A percentile compares a stretch with the other conserved stretches of the same genome.
Conservation (phyloP, 1,140 invertebrate genomes). For the Prorops nasuta region DNA sequence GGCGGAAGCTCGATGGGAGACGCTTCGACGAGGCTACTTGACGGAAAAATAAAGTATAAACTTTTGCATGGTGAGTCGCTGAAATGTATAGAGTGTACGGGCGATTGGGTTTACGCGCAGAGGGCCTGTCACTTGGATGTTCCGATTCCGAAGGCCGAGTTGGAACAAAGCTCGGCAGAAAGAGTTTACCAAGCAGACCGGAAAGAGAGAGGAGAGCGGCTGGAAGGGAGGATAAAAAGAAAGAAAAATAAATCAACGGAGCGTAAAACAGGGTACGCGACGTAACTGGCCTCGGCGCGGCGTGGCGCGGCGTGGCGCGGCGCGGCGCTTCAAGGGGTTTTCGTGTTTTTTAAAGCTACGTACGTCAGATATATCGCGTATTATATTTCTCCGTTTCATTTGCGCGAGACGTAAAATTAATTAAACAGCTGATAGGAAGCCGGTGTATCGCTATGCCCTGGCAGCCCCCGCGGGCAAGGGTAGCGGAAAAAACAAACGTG, state of each 20-base stretch:
- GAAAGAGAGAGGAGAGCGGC: not conserved
- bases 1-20: too few species aligned
- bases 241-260: not conserved
- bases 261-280: too few species aligned
- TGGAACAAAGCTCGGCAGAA: too few species aligned
- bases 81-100: too few species aligned
- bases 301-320: too few species aligned
- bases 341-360: slow-evolving; percentile 19
- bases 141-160: too few species aligned
- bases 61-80: too few species aligned
- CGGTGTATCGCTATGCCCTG: slow-evolving; percentile 13
- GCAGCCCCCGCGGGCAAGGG: slow-evolving; percentile 8
- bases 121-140: too few species aligned
- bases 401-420: slow-evolving; percentile 41
- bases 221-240: not conserved
- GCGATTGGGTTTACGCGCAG: too few species aligned
- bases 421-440: slow-evolving; percentile 37
- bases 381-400: slow-evolving; percentile 44
- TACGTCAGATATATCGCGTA: slow-evolving; percentile 27
- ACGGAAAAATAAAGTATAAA: too few species aligned
- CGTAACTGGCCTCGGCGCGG: too few species aligned
- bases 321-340: not conserved
- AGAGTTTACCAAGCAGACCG: not conserved
- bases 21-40: too few species aligned
- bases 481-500: slow-evolving; percentile 25